Evolutionary conservation across 2,113 vertebrate genomes (phyloP).

Genomic region (Diglossa brunneiventris): DNA sequence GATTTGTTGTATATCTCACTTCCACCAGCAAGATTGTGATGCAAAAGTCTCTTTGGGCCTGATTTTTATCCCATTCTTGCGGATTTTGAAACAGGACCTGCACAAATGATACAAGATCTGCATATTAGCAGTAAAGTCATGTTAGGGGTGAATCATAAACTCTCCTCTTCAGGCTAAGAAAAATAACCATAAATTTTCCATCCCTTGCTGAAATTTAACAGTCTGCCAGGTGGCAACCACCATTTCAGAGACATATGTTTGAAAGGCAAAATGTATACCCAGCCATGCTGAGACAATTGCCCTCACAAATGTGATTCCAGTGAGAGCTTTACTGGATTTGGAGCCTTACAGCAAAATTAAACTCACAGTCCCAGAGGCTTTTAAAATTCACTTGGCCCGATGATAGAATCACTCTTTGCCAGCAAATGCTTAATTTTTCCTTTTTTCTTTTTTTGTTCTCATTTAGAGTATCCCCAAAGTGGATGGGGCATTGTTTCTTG

Average conservation of each 20-base stretch:
- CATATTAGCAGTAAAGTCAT: not conserved
- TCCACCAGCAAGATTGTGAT: not conserved
- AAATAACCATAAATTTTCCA: not conserved
- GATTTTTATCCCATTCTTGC: not conserved
- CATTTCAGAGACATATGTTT: conserved; percentile 16
- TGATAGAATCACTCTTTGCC: not conserved
- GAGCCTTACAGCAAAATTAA: not conserved
- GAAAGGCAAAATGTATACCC: not conserved
- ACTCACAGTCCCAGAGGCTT: not conserved
- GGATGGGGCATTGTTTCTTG: not conserved
- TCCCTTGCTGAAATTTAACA: not conserved
- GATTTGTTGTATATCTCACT: not conserved
- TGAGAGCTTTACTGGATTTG: not conserved
- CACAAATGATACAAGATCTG: not conserved
- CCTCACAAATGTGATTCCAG: conserved; percentile 9
- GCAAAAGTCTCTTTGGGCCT: not conserved
- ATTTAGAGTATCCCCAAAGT: not conserved
- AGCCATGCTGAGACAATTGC: conserved; percentile 6
- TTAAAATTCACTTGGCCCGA: not conserved
- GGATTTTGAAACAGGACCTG: not conserved
- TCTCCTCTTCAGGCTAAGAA: not conserved
- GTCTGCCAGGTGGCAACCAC: conserved; percentile 26
- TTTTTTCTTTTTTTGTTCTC: not conserved
- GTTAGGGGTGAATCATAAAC: not conserved
- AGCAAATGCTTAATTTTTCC: not conserved